Base-by-base conservation (phyloP, 2,797 vertebrate genomes). In the Gambusia yucatana region DNA sequence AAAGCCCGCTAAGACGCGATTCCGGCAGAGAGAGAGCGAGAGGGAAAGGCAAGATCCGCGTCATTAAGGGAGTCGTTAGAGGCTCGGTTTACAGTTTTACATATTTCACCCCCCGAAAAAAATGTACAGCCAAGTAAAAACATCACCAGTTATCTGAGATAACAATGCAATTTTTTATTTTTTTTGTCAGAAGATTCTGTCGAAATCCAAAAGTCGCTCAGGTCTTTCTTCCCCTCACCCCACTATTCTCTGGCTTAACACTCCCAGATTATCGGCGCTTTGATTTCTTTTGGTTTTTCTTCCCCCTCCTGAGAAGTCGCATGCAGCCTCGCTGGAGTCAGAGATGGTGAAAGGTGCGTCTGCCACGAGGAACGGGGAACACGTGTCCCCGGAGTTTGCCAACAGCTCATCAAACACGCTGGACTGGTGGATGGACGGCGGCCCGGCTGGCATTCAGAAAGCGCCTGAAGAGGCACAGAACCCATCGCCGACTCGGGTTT, bases 51-150 rank as follows among this genome's bases (percentile, higher is more conserved):
- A 91, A 94, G 93, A 95, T 94, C 89, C 91, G 82, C 90, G 90
- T 94, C 95, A 95, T 95, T 96, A 96, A 92, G 93, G 94, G 84
- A 93, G 93, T 92, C 92, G 91, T 93, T 91, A 89, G 89, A 92
- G 92, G 90, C 93, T 91, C 74, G 92, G 93, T 95, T 95, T 95
- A 95, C 94, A 94, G 95, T 95, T 50, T 95, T 91, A 94, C 94
- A 95, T 95, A 94, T 94, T 94, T 91, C 89, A 88, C 92, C 41
- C 14, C 16, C 48, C 1, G 6, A 76, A 55, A 78, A 92, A 94
- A 95, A 95, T 94, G 95, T 94, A 95, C 92, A 85, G 94, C 92
- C 87, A 91, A 93, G 93, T 94, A 91, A 94, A 96, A 95, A 96
- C 95, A 96, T 96, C 94, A 52, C 79, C 91, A 84, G 92, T 94